Conservation (phyloP, 2,888 invertebrate genomes). For the Erebia ligea region DNA sequence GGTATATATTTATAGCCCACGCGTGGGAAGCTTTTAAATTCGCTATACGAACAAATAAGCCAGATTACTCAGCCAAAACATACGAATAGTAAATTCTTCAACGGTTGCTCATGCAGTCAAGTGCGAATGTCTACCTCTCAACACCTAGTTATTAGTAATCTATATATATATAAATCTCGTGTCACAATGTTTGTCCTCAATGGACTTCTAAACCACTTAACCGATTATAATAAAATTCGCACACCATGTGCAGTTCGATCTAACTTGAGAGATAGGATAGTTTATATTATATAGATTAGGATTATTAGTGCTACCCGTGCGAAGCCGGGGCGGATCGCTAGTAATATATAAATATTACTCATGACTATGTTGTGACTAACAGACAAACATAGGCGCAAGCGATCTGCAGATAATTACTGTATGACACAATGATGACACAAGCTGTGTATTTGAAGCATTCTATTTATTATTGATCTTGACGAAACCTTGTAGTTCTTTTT, state of each 20-base stretch:
- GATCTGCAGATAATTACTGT: conserved; percentile 23
- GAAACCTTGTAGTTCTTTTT: neutral
- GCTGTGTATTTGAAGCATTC: conserved; percentile 7
- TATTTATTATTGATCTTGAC: neutral
- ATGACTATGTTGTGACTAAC: conserved; percentile 32
- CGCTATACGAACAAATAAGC: neutral
- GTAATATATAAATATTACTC: conserved; percentile 15
- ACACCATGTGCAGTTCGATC: too few species aligned
- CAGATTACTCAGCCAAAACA: conserved; percentile 11
- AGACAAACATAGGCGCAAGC: conserved; percentile 32
- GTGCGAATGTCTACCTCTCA: conserved; percentile 10
- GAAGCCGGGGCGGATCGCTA: too few species aligned
- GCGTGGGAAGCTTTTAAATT: neutral
- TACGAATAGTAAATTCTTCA: conserved; percentile 22
- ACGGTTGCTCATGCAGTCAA: conserved; percentile 7
- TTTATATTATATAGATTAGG: too few species aligned
- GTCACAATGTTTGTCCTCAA: too few species aligned
- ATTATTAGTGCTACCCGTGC: too few species aligned
- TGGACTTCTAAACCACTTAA: too few species aligned
- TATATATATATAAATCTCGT: too few species aligned
- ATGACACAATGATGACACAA: conserved; percentile 27
- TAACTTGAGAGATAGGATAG: too few species aligned
- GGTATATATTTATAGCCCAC: neutral
- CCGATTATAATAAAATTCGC: too few species aligned
- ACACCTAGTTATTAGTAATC: neutral